A percentile compares a stretch with the other conserved stretches of the same genome.
Conservation (phyloP, 2,113 vertebrate species). For the Caloenas nicobarica region DNA sequence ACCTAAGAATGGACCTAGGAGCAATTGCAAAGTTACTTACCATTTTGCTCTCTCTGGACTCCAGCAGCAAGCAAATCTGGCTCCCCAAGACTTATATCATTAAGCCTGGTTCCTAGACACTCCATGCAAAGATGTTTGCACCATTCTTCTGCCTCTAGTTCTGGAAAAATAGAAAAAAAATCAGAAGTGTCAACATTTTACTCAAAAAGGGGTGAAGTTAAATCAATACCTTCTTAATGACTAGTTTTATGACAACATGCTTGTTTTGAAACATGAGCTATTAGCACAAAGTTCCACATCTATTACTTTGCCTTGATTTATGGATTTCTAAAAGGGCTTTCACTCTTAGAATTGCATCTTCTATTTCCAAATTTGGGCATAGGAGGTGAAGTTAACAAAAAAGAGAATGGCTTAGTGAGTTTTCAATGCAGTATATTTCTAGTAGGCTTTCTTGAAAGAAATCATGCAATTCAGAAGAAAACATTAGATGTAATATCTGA, state of each 20-base stretch:
- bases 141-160: conserved; percentile 98
- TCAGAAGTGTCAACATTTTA: neutral
- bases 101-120: conserved; percentile 92
- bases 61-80: conserved; percentile 97
- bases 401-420: neutral
- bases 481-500: neutral
- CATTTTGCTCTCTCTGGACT: conserved; percentile 96
- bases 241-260: neutral
- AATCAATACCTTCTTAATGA: neutral
- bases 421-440: neutral
- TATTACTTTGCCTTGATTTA: neutral
- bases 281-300: neutral
- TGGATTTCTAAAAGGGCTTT: neutral
- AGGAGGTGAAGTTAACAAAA: neutral
- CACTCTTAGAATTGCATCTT: neutral
- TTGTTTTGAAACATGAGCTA: neutral
- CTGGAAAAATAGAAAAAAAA: conserved; percentile 71
- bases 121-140: conserved; percentile 96
- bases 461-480: neutral
- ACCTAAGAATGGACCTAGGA: neutral
- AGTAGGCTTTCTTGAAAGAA: neutral
- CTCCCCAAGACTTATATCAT: conserved; percentile 98
- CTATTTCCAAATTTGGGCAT: neutral
- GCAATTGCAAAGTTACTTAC: conserved; percentile 74
- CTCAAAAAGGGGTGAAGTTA: neutral